Conservation (phyloP, 2,113 vertebrate genomes). For the Pao palembangensis region DNA sequence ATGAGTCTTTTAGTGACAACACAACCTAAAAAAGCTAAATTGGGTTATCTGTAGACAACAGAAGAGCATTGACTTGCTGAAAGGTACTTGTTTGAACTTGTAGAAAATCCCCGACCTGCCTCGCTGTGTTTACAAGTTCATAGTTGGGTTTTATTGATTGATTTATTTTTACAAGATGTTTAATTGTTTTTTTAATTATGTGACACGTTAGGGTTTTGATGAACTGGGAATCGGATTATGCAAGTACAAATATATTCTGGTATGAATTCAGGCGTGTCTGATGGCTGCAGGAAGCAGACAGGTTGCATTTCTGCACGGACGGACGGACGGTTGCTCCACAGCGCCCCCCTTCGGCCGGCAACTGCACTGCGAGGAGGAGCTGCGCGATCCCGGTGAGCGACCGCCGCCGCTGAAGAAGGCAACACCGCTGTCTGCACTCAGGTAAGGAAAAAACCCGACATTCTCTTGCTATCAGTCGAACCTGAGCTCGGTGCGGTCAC, state of each 20-base stretch:
- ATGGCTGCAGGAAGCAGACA: constrained; percentile 21
- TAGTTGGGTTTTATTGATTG: too few relatives aligned
- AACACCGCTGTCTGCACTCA: constrained; percentile 69
- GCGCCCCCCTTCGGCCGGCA: constrained; percentile 62
- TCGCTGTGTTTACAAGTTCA: too few relatives aligned
- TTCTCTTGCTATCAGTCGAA: background rate
- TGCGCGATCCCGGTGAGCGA: constrained; percentile 67
- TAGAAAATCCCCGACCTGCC: too few relatives aligned
- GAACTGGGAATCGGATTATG: background rate
- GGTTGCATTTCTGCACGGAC: constrained; percentile 33
- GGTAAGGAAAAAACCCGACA: constrained; percentile 62
- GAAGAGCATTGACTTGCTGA: too few relatives aligned
- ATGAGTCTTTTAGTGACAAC: too few relatives aligned
- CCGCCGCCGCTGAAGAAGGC: constrained; percentile 70
- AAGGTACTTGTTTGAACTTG: too few relatives aligned
- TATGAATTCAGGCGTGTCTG: background rate
- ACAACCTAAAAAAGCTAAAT: too few relatives aligned
- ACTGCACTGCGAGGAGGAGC: constrained; percentile 48
- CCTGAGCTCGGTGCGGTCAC: background rate
- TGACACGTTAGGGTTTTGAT: too few relatives aligned
- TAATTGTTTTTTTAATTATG: too few relatives aligned
- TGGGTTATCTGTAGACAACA: too few relatives aligned
- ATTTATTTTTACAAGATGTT: too few relatives aligned
- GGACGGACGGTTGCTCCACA: constrained; percentile 10
- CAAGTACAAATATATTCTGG: constrained; percentile 4